These are phyloP conservation scores for Hyaena hyaena DNA, from an alignment of 2,113 vertebrate species.

Conservation along the genomic window DNA sequence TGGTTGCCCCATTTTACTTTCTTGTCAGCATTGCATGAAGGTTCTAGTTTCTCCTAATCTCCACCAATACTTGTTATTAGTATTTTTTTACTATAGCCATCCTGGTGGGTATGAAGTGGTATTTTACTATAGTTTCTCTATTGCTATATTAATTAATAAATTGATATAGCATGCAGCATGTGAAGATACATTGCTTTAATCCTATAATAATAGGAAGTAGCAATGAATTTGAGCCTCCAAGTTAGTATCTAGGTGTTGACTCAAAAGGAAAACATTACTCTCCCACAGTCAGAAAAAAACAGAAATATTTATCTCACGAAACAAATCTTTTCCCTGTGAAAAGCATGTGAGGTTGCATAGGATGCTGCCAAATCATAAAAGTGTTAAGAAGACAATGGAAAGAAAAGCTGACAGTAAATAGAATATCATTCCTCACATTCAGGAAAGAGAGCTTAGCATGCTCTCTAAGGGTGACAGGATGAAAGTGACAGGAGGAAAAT, in stretches of 20 bases:
- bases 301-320: not conserved
- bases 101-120: not conserved
- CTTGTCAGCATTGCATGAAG: not conserved
- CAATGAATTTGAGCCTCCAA: not conserved
- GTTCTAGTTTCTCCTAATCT: not conserved
- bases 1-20: not conserved
- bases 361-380: not conserved
- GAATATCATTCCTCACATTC: not conserved
- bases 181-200: not conserved
- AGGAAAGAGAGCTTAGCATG: not conserved
- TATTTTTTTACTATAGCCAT: not conserved
- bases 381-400: not conserved
- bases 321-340: not conserved
- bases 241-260: not conserved
- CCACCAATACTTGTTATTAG: not conserved
- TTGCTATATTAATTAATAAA: not conserved
- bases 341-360: not conserved
- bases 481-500: not conserved
- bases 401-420: not conserved
- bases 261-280: not conserved
- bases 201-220: not conserved
- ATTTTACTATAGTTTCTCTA: not conserved
- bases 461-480: not conserved
- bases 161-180: not conserved
- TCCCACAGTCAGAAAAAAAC: not conserved